Evolutionary conservation across 2,797 vertebrate genomes (phyloP).

Genomic region (Onychomys leucogaster): DNA sequence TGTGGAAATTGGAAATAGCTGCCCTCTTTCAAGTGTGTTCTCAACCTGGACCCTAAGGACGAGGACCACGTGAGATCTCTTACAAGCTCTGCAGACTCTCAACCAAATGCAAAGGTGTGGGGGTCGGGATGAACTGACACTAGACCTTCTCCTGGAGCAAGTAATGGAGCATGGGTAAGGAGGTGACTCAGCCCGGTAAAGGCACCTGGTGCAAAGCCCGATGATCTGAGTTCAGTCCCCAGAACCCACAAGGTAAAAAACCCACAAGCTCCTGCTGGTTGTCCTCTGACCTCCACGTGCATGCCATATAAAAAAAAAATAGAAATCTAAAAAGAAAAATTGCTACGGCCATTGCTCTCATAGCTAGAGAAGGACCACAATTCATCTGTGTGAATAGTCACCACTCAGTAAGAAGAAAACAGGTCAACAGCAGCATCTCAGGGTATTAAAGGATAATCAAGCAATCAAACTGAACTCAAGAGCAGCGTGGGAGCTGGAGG

Average conservation of each 20-base stretch:
- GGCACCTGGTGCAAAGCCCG: accelerated
- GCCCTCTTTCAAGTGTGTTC: background rate
- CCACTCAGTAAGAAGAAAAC: background rate
- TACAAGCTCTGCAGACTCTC: background rate
- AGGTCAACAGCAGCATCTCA: background rate
- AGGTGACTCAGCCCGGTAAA: background rate
- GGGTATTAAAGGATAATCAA: background rate
- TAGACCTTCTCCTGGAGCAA: background rate
- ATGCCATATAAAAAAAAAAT: background rate
- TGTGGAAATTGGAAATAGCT: background rate
- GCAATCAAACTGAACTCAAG: background rate
- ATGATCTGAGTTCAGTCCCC: background rate
- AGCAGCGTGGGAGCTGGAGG: background rate
- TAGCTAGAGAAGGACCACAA: background rate
- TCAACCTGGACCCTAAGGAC: background rate
- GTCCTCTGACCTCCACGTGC: background rate
- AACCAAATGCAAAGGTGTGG: background rate
- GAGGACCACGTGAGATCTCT: accelerated
- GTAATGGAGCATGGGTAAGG: background rate
- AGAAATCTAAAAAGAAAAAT: background rate
- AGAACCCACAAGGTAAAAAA: background rate
- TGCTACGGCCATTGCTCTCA: background rate
- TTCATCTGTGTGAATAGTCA: accelerated
- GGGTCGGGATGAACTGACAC: background rate
- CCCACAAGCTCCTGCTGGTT: background rate